Evolutionary conservation across 2,113 vertebrate species (phyloP).

Genomic region (Plecturocebus donacophilus): DNA sequence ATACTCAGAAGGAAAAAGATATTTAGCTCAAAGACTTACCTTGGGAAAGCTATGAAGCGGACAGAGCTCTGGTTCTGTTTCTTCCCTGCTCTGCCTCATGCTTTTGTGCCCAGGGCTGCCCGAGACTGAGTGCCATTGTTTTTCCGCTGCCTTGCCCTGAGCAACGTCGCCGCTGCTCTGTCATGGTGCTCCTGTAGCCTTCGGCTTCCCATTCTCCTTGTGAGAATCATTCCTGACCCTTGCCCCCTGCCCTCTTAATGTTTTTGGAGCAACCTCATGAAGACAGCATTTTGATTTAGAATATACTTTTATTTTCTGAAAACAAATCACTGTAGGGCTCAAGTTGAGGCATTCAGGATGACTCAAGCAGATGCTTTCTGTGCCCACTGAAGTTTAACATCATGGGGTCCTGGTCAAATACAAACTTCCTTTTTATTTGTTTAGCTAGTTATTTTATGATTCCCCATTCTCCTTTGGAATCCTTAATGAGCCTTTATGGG

Average conservation of each 20-base stretch:
- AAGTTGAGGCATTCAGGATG: constrained; percentile 58
- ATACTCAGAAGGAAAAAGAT: not conserved
- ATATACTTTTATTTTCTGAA: constrained; percentile 42
- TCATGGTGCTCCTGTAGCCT: accelerated
- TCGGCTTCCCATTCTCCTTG: not conserved
- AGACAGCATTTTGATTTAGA: constrained; percentile 69
- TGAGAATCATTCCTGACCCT: not conserved
- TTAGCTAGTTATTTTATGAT: constrained; percentile 72
- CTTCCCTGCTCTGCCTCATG: not conserved
- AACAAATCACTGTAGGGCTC: constrained; percentile 14
- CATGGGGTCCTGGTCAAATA: constrained; percentile 48
- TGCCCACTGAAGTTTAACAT: constrained; percentile 73
- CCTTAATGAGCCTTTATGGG: constrained; percentile 56
- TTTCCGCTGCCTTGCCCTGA: not conserved
- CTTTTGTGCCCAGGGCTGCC: not conserved
- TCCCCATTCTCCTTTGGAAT: constrained; percentile 68
- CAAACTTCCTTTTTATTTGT: constrained; percentile 75
- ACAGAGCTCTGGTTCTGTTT: not conserved
- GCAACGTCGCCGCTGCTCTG: accelerated
- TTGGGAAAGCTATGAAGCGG: not conserved
- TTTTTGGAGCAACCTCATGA: constrained; percentile 55
- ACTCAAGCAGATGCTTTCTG: constrained; percentile 72
- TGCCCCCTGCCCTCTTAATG: not conserved
- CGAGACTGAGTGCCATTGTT: accelerated
- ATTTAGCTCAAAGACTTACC: not conserved